Conservation (phyloP, 2,113 vertebrate species). For the Catharus bicknelli region DNA sequence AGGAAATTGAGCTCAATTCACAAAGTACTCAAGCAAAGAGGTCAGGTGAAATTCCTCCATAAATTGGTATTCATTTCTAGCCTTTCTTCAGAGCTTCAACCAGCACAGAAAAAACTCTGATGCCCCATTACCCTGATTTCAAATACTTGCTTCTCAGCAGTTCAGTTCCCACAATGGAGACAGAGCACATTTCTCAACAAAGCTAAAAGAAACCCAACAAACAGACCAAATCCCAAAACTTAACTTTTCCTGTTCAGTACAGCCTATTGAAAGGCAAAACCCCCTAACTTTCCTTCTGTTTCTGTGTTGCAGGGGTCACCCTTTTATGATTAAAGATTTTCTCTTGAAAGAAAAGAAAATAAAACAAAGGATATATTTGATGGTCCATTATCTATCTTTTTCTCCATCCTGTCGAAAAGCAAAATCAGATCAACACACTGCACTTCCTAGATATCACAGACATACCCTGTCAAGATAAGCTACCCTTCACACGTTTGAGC, state of each 20-base stretch:
- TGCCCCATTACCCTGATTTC: slow-evolving; percentile 15
- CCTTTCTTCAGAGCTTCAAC: slow-evolving; percentile 13
- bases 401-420: neutral
- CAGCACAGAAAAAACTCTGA: neutral
- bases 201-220: neutral
- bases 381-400: neutral
- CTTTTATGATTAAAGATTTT: neutral
- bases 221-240: neutral
- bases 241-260: neutral
- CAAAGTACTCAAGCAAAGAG: neutral
- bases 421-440: neutral
- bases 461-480: neutral
- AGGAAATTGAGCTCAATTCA: slow-evolving; percentile 34
- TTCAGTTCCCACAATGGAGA: neutral
- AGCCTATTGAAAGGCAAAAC: neutral
- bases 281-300: neutral
- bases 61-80: neutral
- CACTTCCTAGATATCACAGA: neutral
- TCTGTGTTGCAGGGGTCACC: neutral
- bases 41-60: slow-evolving; percentile 16
- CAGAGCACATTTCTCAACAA: neutral
- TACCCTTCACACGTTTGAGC: neutral
- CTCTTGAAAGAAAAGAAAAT: neutral
- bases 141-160: neutral
- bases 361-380: neutral